Conservation (phyloP, 2,113 vertebrate genomes). For the Heterotilapia buettikoferi region DNA sequence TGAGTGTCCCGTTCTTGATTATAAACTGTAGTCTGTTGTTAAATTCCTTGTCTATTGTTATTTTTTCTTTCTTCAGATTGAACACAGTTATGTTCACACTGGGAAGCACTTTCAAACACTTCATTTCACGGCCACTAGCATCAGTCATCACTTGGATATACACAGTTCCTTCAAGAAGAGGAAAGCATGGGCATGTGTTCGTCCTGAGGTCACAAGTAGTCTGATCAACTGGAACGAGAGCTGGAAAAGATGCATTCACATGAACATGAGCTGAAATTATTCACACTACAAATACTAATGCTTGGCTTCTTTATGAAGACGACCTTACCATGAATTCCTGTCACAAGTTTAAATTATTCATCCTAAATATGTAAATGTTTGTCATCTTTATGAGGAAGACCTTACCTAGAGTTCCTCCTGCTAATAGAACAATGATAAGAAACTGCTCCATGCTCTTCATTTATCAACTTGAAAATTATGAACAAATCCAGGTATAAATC, state of each 20-base stretch:
- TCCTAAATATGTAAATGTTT: accelerated
- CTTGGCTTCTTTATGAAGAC: neutral
- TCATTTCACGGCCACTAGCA: accelerated
- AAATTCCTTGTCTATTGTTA: accelerated
- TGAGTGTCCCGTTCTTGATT: constrained; percentile 28
- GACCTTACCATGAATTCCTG: neutral
- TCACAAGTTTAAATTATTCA: neutral
- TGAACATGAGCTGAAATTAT: neutral
- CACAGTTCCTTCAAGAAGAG: neutral
- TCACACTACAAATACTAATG: neutral
- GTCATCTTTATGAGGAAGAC: neutral
- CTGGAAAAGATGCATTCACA: neutral
- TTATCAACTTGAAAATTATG: neutral
- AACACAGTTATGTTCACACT: neutral
- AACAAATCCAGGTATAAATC: neutral
- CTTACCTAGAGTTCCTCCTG: neutral
- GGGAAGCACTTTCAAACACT: neutral
- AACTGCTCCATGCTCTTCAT: neutral
- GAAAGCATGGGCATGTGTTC: neutral
- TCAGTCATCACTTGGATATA: accelerated
- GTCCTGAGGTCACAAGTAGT: neutral
- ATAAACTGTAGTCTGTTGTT: neutral
- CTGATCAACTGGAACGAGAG: neutral
- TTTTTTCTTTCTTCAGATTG: neutral
- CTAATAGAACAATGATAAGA: neutral